These are phyloP conservation scores for Ctenomys sociabilis DNA, from an alignment of 2,113 vertebrate species.

Conservation along the genomic window DNA sequence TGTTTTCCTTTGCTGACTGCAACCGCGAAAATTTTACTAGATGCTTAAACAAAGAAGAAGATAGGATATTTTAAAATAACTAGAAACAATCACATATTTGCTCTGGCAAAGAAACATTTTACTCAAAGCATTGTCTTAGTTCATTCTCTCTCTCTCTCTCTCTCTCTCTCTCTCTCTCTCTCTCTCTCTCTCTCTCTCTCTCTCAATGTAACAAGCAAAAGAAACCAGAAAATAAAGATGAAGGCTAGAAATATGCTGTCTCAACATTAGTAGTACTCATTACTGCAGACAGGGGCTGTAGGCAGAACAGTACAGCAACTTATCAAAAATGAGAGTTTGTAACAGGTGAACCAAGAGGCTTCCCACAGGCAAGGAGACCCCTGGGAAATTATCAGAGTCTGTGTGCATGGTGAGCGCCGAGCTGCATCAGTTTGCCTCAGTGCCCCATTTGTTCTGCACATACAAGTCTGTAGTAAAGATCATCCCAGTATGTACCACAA, in stretches of 20 bases:
- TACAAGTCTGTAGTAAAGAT: constrained; percentile 26
- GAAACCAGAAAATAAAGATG: constrained; percentile 54
- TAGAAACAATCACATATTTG: constrained; percentile 34
- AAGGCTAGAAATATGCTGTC: constrained; percentile 34
- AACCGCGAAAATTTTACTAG: neutral
- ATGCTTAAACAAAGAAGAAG: constrained; percentile 47
- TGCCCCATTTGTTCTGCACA: neutral
- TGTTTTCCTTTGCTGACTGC: neutral
- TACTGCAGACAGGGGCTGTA: constrained; percentile 58
- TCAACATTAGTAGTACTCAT: constrained; percentile 54
- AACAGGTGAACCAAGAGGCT: neutral
- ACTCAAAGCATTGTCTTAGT: neutral
- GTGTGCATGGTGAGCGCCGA: constrained; percentile 21
- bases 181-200: too few relatives aligned
- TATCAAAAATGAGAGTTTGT: constrained; percentile 66
- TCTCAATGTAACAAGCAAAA: constrained; percentile 52
- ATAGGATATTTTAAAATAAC: constrained; percentile 9
- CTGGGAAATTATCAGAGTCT: constrained; percentile 55
- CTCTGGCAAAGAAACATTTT: constrained; percentile 1
- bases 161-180: too few relatives aligned
- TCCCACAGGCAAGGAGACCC: constrained; percentile 53
- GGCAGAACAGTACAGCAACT: neutral
- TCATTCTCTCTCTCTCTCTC: too few relatives aligned
- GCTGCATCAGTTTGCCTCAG: neutral
- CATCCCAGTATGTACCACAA: neutral